These are phyloP conservation scores for Camelus dromedarius DNA, from an alignment of 2,113 vertebrate species.

Conservation along the genomic window DNA sequence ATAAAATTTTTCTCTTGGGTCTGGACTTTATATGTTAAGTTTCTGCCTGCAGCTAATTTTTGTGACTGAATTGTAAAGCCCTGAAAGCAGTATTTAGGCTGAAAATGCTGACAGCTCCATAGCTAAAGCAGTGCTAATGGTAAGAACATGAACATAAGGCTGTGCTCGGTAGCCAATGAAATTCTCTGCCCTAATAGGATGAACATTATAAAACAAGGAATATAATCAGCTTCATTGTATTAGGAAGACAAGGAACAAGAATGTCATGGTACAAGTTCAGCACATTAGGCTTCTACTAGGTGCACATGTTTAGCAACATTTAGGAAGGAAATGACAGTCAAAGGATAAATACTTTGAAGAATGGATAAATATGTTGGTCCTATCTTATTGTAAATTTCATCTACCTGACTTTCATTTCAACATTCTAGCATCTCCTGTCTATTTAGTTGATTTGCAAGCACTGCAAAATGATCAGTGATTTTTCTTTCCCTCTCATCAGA, in stretches of 20 bases:
- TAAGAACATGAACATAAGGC: constrained; percentile 40
- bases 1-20: constrained; percentile 65
- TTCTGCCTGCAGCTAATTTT: constrained; percentile 67
- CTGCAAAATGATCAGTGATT: constrained; percentile 4
- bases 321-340: constrained; percentile 58
- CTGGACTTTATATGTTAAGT: constrained; percentile 70
- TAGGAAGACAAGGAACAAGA: constrained; percentile 41
- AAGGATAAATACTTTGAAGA: constrained; percentile 51
- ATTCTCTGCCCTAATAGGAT: constrained; percentile 64
- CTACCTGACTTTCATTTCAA: not conserved
- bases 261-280: constrained; percentile 41
- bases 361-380: not conserved
- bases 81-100: constrained; percentile 68
- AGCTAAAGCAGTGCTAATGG: constrained; percentile 63
- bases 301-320: constrained; percentile 24
- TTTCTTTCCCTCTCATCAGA: constrained; percentile 20
- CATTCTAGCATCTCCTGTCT: not conserved
- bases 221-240: constrained; percentile 71
- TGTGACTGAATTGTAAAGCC: constrained; percentile 50
- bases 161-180: constrained; percentile 49
- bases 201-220: constrained; percentile 63
- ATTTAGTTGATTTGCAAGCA: constrained; percentile 7
- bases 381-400: constrained; percentile 45
- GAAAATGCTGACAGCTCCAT: constrained; percentile 72
- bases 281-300: constrained; percentile 52